Base-by-base conservation (phyloP, 2,113 vertebrate genomes). In the Anhinga anhinga region DNA sequence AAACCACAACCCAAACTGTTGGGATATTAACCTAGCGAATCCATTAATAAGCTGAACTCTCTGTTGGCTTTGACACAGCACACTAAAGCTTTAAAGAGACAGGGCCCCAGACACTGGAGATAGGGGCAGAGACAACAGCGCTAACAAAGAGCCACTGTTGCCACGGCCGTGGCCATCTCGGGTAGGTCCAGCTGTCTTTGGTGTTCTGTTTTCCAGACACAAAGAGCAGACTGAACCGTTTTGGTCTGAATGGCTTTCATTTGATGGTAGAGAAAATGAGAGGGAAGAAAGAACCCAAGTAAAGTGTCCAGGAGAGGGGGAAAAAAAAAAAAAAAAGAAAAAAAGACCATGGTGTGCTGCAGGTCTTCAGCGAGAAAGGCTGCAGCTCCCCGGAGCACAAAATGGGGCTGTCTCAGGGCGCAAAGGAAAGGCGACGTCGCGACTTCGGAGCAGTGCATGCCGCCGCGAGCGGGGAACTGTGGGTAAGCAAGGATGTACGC, bases 131-230 rank as follows among this genome's bases (percentile, higher is more conserved):
- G 96, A 95, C 93, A 93, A 96, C 96, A 63, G 93, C 9, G 29
- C 94, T 96, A 96, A 96, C 96, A 97, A 97, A 97, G 96, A 95
- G 91, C 86, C 90, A 94, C 96, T 95, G 92, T 96, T 96, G 94
- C 95, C 95, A 96, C 94, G 89, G 94, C 96, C 94, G 94, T 96
- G 89, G 91, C 94, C 97, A 96, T 96, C 95, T 95, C 96, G 93
- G 96, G 97, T 94, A 96, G 96, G 95, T 95, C 95, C 95, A 89
- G 96, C 92, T 94, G 88, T 95, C 96, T 96, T 93, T 94, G 88
- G 93, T 94, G 94, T 88, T 95, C 93, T 96, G 95, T 96, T 97
- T 97, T 97, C 90, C 94, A 95, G 92, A 95, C 92, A 97, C 96
- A 97, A 95, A 96, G 93, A 92, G 91, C 92, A 96, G 93, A 88